Base-by-base conservation (phyloP, 2,888 invertebrate species). In the Cheilosia impressa region DNA sequence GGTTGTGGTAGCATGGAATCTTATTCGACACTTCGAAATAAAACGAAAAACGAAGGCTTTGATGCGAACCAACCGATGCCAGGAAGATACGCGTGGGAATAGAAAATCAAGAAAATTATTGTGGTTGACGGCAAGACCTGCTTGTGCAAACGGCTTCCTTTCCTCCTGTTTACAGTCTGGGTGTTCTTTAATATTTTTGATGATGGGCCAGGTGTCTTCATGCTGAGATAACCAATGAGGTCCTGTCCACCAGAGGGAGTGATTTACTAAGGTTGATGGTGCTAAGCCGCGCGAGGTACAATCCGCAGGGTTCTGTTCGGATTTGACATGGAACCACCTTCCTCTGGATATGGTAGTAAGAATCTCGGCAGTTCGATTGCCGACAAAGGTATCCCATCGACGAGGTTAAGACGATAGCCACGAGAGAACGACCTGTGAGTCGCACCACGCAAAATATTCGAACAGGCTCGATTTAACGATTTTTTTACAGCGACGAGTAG, bases 361-460 rank as follows among this genome's bases (percentile, higher is more conserved):
- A 31, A 87, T 87, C 7, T 84, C 82, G 0, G 84, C 73, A 10
- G 73, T 84, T 2, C 87, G 60, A 45, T 88, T 87, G 27, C 80
- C 80, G 0, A 87, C 80, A 41, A 84, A 87, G 2, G 75, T 72
- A 22, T 68, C 60, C 87, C 85, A 88, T 9, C 73, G 77, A 15
- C 87, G 58, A 9, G 81, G 77, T 7, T 80, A 84, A 17, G 72
- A 68, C 4, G 80, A 79, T 1, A 90, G 63, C 90, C 90, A 90
- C 15, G 84, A 79, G 2, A 90, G 60, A 4, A 89, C 88, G 6
- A 90, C 88, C n/a, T 87, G 87, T 0, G 89, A 90, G 71, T 91
- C 90, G 1, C 88, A 87, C 84, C 85, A 88, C 27, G 80, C 82
- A 34, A 72, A n/a, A 77, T 55, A 15, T 68, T 71, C 1, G 72